Evolutionary conservation across 2,888 invertebrate genomes (phyloP).

Genomic region (Drosophila pseudotakahashii): DNA sequence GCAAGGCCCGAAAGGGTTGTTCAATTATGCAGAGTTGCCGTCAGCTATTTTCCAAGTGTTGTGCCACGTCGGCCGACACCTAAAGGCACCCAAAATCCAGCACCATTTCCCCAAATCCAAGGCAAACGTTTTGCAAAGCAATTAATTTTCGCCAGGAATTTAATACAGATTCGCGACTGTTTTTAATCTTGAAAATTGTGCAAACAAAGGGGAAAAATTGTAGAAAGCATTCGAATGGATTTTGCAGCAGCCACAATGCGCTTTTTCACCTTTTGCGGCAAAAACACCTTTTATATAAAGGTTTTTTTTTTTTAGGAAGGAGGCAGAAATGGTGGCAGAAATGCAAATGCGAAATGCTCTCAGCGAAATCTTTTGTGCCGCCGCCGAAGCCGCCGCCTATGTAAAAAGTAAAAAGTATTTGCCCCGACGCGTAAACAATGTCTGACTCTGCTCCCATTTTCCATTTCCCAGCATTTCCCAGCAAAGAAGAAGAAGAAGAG

Average conservation of each 20-base stretch:
- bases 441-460: conserved; percentile 37
- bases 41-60: conserved; percentile 31
- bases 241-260: conserved; percentile 40
- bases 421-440: conserved; percentile 60
- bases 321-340: conserved; percentile 12
- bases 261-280: background rate
- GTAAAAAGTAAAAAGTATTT: conserved; percentile 49
- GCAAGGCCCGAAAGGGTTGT: conserved; percentile 21
- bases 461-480: conserved; percentile 1
- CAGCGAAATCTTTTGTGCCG: conserved; percentile 53
- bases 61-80: background rate
- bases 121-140: background rate
- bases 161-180: conserved; percentile 52
- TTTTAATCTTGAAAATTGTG: conserved; percentile 67
- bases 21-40: conserved; percentile 40
- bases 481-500: background rate
- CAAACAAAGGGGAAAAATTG: conserved; percentile 10
- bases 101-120: no score
- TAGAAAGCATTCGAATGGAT: conserved; percentile 38
- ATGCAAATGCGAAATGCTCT: conserved; percentile 44
- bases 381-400: conserved; percentile 24
- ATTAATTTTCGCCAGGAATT: conserved; percentile 47
- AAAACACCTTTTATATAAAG: background rate
- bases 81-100: no score
- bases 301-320: background rate